Evolutionary conservation across 1,140 invertebrate genomes (phyloP).

Genomic region (Bilobella aurantiaca): DNA sequence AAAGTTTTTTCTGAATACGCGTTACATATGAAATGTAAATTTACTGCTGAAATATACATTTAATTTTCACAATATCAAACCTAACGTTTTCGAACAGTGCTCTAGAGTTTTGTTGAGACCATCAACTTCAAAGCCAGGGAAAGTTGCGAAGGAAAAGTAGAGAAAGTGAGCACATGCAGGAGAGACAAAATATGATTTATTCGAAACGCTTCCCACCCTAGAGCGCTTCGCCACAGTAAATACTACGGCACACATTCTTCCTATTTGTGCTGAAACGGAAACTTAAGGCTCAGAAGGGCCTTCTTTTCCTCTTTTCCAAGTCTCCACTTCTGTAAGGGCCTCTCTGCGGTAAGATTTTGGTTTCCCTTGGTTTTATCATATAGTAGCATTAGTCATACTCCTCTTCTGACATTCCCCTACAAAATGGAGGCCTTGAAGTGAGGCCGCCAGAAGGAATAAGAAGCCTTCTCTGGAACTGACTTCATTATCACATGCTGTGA

Average conservation of each 20-base stretch:
- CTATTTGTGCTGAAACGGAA: not conserved
- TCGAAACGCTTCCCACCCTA: not conserved
- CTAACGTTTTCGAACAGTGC: not conserved
- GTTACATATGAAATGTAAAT: not conserved
- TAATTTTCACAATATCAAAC: not conserved
- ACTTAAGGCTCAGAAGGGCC: too few species aligned
- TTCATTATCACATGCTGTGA: constrained; percentile 16
- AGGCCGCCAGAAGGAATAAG: too few species aligned
- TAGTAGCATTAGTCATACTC: not conserved
- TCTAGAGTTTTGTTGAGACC: not conserved
- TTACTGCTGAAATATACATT: not conserved
- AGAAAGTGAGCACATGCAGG: not conserved
- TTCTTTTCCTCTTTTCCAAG: too few species aligned
- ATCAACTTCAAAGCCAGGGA: not conserved
- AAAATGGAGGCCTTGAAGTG: not conserved
- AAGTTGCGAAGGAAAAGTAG: not conserved
- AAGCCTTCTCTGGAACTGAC: not conserved
- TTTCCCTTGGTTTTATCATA: not conserved
- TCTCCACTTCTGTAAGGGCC: too few species aligned
- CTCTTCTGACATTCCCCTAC: not conserved
- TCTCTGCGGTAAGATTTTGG: too few species aligned
- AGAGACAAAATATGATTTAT: not conserved
- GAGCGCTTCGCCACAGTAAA: not conserved
- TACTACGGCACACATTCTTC: not conserved
- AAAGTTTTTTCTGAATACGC: not conserved